These are phyloP conservation scores for Emmelina monodactyla DNA, from an alignment of 2,888 invertebrate genomes.

Conservation along the genomic window DNA sequence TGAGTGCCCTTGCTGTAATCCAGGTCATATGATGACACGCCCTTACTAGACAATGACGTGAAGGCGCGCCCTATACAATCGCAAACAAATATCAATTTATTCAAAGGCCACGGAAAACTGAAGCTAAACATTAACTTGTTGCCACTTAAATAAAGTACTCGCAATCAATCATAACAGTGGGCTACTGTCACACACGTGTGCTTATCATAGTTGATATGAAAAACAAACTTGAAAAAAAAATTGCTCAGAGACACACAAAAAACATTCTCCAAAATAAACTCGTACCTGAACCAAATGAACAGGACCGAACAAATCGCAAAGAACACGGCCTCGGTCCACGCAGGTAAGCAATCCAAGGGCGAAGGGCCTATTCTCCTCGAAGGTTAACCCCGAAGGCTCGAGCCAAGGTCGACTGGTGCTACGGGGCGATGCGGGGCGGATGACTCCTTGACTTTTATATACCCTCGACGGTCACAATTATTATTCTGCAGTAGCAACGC, in stretches of 20 bases:
- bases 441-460: constrained; percentile 48
- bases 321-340: constrained; percentile 19
- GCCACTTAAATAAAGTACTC: too few species aligned
- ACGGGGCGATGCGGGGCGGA: constrained; percentile 37
- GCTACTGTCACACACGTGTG: too few species aligned
- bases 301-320: too few species aligned
- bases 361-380: constrained; percentile 37
- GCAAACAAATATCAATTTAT: constrained; percentile 11
- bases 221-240: too few species aligned
- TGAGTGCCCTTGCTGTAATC: constrained; percentile 27
- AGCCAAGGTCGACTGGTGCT: constrained; percentile 44
- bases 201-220: too few species aligned
- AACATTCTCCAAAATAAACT: too few species aligned
- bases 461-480: constrained; percentile 33
- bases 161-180: too few species aligned
- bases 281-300: too few species aligned
- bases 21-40: constrained; percentile 23
- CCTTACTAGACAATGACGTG: constrained; percentile 15
- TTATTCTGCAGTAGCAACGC: constrained; percentile 32
- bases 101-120: constrained; percentile 1
- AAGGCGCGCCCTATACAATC: constrained; percentile 19
- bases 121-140: too few species aligned
- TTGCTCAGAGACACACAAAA: too few species aligned
- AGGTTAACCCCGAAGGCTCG: constrained; percentile 43
- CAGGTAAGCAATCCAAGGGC: constrained; percentile 42